Conservation (phyloP, 2,797 vertebrate genomes). For the Melanotaenia maccullochi region DNA sequence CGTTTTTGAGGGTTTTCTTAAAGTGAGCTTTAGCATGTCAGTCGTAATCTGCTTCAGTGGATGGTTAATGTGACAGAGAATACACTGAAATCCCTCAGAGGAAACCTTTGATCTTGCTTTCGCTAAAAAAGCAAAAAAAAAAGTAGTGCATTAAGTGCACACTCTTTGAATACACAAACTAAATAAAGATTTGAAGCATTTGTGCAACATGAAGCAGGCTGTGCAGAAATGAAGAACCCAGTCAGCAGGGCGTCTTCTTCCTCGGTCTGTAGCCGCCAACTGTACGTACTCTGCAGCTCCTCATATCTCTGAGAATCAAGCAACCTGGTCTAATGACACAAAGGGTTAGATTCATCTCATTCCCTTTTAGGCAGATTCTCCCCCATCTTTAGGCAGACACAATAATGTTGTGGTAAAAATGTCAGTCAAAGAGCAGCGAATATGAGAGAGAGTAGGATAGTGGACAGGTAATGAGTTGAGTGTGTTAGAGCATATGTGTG, state of each 20-base stretch:
- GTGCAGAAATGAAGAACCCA: slow-evolving; percentile 61
- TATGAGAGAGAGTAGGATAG: slow-evolving; percentile 47
- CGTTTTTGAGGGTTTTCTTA: slow-evolving; percentile 11
- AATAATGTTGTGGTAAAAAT: slow-evolving; percentile 93
- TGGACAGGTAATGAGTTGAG: slow-evolving; percentile 79
- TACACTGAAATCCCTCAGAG: not conserved
- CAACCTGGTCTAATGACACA: slow-evolving; percentile 90
- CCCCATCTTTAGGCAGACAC: slow-evolving; percentile 84
- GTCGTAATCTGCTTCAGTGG: slow-evolving; percentile 1
- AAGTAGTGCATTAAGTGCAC: slow-evolving; percentile 25
- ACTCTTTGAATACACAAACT: slow-evolving; percentile 22
- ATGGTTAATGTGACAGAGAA: slow-evolving; percentile 13
- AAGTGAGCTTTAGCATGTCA: slow-evolving; percentile 18
- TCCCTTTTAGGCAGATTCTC: slow-evolving; percentile 90
- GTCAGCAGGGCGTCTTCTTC: slow-evolving; percentile 66
- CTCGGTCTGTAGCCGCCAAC: slow-evolving; percentile 84
- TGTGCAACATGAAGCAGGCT: slow-evolving; percentile 37
- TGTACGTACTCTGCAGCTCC: slow-evolving; percentile 90
- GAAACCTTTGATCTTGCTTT: slow-evolving; percentile 14
- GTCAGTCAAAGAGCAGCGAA: slow-evolving; percentile 85
- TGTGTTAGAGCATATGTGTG: slow-evolving; percentile 33
- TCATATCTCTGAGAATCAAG: slow-evolving; percentile 89
- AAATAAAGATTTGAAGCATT: slow-evolving; percentile 28
- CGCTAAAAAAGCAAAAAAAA: not conserved
- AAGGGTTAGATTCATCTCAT: slow-evolving; percentile 83